Percentiles rank a stretch among this genome's conserved stretches.
phyloP scores from a whole-genome alignment of 2,888 invertebrate genomes.

The Pterostichus niger region DNA sequence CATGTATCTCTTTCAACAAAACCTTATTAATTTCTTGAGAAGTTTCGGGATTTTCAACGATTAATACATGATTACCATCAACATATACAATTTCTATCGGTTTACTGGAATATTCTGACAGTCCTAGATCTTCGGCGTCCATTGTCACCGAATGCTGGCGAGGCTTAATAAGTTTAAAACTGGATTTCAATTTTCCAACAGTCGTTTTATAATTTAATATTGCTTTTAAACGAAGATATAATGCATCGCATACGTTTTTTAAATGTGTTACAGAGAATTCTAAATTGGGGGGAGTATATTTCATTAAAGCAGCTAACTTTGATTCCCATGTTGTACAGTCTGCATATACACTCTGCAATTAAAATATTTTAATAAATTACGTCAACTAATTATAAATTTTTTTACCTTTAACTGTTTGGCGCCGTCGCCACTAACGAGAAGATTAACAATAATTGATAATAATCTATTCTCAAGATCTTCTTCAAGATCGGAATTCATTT shows the following conservation, averaged over 20 bases:
- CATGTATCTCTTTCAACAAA: slow-evolving; percentile 67
- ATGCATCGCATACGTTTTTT: slow-evolving; percentile 75
- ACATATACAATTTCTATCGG: slow-evolving; percentile 81
- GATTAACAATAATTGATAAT: slow-evolving; percentile 78
- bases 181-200: slow-evolving; percentile 77
- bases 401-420: slow-evolving; percentile 75
- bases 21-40: slow-evolving; percentile 81
- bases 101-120: slow-evolving; percentile 80
- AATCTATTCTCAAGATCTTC: slow-evolving; percentile 80
- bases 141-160: slow-evolving; percentile 79
- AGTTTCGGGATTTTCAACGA: slow-evolving; percentile 83
- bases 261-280: slow-evolving; percentile 73
- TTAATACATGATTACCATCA: slow-evolving; percentile 87
- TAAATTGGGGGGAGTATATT: slow-evolving; percentile 75
- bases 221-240: slow-evolving; percentile 80
- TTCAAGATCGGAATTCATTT: slow-evolving; percentile 77
- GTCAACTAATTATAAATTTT: no score
- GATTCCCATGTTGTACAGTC: slow-evolving; percentile 80
- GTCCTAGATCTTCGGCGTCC: slow-evolving; percentile 83
- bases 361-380: slow-evolving; percentile 39
- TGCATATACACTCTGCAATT: slow-evolving; percentile 74
- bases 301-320: slow-evolving; percentile 79
- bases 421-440: slow-evolving; percentile 76
- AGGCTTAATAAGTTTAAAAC: slow-evolving; percentile 82
- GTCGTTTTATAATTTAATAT: slow-evolving; percentile 77